Evolutionary conservation across 2,797 vertebrate genomes (phyloP), one percentile per base, ranked within the genome.

Genomic region (Margarornis squamiger): DNA sequence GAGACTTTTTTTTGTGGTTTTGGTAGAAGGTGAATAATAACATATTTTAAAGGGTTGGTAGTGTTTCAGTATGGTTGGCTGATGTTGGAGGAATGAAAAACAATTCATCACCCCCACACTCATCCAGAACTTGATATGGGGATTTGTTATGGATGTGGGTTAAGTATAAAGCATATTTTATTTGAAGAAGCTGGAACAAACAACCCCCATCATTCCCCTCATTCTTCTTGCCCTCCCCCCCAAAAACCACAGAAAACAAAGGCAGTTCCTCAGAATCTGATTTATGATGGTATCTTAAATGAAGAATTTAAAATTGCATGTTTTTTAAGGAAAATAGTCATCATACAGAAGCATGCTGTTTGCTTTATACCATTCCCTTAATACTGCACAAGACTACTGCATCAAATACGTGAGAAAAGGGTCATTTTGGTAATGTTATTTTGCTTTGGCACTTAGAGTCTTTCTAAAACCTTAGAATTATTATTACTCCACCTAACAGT

Each of bases 181-280:
- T 59, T 72, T 72, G 29, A 65, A 75, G 30, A 82, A 76, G 32
- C 39, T 55, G 14, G 0, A 81, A 32, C 9, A 45, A 67, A 19
- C 14, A 58, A 14, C 11, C 2, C 5, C 4, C 0, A 0, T 74
- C 29, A 19, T 54, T 87, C 20, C 22, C 1, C 13, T 86, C 45
- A 59, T 9, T 15, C 3, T 7, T 6, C 18, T 10, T 19, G 6
- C 6, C 3, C 32, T 24, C 12, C 9, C 8, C 1, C 9, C 21
- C 10, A 7, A 3, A 21, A 61, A 27, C 6, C 8, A 18, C 36
- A 26, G 36, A 61, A 72, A 82, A 59, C 48, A 29, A 59, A 52
- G 18, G 5, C 10, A 75, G 11, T 67, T 82, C 17, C 15, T 88
- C 39, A 87, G 51, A 68, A 55, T 55, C 3, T 68, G 19, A 17